phyloP scores from a whole-genome alignment of 1,140 invertebrate genomes.

The Apis laboriosa region DNA sequence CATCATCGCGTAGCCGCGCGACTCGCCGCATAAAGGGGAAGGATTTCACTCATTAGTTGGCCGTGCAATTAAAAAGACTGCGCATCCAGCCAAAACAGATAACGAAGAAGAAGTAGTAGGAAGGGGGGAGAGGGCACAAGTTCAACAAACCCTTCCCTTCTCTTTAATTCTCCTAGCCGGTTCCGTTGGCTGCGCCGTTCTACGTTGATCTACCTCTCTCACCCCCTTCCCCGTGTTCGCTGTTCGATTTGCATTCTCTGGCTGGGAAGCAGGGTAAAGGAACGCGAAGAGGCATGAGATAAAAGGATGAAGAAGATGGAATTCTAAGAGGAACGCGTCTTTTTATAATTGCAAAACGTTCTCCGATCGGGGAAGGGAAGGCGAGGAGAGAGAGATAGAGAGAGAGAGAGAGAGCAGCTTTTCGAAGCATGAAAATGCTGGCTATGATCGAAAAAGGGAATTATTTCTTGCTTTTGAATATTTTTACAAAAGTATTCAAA shows the following conservation, averaged over 20 bases:
- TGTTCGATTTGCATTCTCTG: constrained; percentile 62
- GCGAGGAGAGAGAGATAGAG: not conserved
- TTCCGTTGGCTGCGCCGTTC: constrained; percentile 57
- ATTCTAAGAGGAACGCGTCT: constrained; percentile 64
- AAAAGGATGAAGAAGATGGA: constrained; percentile 58
- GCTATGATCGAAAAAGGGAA: not conserved
- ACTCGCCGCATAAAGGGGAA: constrained; percentile 61
- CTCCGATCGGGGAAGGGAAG: constrained; percentile 56
- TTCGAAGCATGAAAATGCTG: constrained; percentile 68
- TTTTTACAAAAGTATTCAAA: too few relatives aligned
- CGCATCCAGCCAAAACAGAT: constrained; percentile 74
- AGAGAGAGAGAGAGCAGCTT: not conserved
- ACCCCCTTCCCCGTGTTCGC: constrained; percentile 50
- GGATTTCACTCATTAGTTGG: constrained; percentile 76
- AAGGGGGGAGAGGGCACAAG: constrained; percentile 47
- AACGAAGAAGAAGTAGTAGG: constrained; percentile 68
- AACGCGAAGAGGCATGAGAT: constrained; percentile 28
- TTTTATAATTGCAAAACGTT: constrained; percentile 76
- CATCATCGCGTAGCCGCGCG: constrained; percentile 52
- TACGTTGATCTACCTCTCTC: constrained; percentile 57
- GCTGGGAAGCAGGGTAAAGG: constrained; percentile 33
- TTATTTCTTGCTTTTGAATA: not conserved
- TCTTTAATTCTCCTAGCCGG: constrained; percentile 70
- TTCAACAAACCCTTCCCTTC: constrained; percentile 68
- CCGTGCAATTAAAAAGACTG: constrained; percentile 78